Percentiles rank a stretch among this genome's conserved stretches.
Conservation (phyloP, 1,140 invertebrate genomes). For the Phymorhynchus buccinoides region DNA sequence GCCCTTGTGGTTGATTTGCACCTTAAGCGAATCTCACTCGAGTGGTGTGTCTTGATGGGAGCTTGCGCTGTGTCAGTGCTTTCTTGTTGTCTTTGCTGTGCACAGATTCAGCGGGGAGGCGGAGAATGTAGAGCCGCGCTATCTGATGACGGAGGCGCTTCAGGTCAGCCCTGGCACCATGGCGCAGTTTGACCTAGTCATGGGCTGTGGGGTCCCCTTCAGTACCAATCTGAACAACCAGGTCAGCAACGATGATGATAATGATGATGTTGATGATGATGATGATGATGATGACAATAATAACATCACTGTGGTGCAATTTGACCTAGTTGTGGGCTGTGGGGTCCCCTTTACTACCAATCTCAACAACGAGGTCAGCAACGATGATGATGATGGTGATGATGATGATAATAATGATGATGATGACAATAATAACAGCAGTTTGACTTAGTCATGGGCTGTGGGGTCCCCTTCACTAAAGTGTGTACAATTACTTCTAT, state of each 20-base stretch:
- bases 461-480: no score
- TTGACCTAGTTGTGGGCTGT: conserved; percentile 23
- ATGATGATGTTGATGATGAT: no score
- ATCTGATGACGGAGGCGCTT: conserved; percentile 71
- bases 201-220: conserved; percentile 71
- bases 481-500: no score
- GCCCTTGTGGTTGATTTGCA: no score
- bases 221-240: conserved; percentile 61
- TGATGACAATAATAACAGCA: no score
- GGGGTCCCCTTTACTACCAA: conserved; percentile 57
- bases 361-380: conserved; percentile 55
- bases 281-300: no score
- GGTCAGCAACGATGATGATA: neutral
- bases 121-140: conserved; percentile 58
- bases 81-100: conserved; percentile 20
- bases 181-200: conserved; percentile 74
- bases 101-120: conserved; percentile 63
- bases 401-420: no score
- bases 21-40: no score
- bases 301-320: neutral
- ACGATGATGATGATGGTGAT: neutral
- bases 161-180: conserved; percentile 73
- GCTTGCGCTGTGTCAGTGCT: no score
- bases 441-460: no score
- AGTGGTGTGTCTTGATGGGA: no score